Base-by-base conservation (phyloP, 2,797 vertebrate genomes). In the Siniperca undulata region DNA sequence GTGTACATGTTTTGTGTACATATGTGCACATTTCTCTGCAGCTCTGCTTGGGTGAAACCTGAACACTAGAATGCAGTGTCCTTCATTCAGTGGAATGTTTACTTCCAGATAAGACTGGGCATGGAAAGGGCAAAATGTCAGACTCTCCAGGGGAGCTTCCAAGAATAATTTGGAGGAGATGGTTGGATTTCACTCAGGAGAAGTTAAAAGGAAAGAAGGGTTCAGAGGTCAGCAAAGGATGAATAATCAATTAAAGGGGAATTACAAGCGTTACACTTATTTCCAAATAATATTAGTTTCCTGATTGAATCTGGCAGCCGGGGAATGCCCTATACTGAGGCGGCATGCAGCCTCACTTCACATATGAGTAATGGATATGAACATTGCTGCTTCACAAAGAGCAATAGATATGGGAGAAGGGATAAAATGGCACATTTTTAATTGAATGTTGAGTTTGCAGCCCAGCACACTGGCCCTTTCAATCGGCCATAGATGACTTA, bases 81-180 rank as follows among this genome's bases (percentile, higher is more conserved):
- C 74, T 78, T 81, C 81, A 40, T 61, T 76, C 62, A 27, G 70
- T 82, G 77, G 87, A 90, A 91, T 92, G 90, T 92, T 91, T 82
- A 80, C 86, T 84, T 85, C 82, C 74, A 86, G 83, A 91, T 93
- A 88, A 76, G 86, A 90, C 75, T 78, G 71, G 86, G 69, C 76
- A 77, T 53, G 72, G 89, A 86, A 80, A 89, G 92, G 92, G 80
- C 91, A 90, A 86, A 90, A 93, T 87, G 91, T 92, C 87, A 90
- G 77, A 70, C 91, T 91, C 92, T 93, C 88, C 70, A 17, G 93
- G 93, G 91, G 89, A 90, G 85, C 91, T 83, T 92, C 92, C 87
- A 89, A 92, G 91, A 94, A 95, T 94, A 94, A 94, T 93, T 92
- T 89, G 77, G 79, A 87, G 72, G 71, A 86, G 80, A 90, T 83